Evolutionary conservation across 2,888 invertebrate species (phyloP).

Genomic region (Pristionchus exspectatus): DNA sequence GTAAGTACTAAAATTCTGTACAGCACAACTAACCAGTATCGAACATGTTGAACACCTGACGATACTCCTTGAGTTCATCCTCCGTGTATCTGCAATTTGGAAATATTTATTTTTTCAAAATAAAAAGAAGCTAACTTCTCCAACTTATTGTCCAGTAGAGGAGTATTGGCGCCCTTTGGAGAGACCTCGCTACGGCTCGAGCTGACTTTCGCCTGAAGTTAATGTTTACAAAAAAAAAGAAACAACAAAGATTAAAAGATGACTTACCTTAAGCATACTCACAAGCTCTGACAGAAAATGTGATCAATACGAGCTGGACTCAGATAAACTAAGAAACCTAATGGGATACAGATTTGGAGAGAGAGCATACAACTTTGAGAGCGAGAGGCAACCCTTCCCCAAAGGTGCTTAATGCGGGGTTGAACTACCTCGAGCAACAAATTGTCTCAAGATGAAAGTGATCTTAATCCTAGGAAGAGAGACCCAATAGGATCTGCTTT

Average conservation of each 20-base stretch:
- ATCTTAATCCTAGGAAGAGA: background rate
- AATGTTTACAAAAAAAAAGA: background rate
- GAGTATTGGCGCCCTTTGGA: constrained; percentile 58
- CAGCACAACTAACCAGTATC: constrained; percentile 69
- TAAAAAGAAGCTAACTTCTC: constrained; percentile 54
- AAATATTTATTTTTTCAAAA: background rate
- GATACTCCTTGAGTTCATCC: constrained; percentile 76
- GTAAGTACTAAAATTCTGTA: too few relatives aligned
- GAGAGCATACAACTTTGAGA: background rate
- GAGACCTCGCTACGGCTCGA: constrained; percentile 67
- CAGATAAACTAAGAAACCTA: background rate
- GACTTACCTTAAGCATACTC: background rate
- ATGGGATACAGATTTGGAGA: background rate
- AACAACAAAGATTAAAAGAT: background rate
- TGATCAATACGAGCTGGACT: background rate
- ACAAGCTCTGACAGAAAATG: background rate
- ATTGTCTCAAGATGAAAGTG: background rate
- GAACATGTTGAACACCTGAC: constrained; percentile 78
- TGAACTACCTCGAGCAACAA: background rate
- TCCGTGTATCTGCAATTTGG: constrained; percentile 64
- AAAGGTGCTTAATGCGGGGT: background rate
- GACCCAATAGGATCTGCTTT: background rate
- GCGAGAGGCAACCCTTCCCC: background rate
- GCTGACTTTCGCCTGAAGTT: constrained; percentile 68
- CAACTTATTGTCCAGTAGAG: constrained; percentile 60